Percentiles rank a stretch among this genome's conserved stretches.
These are phyloP conservation scores for Colaptes auratus DNA, from an alignment of 2,113 vertebrate species.

Conservation along the genomic window DNA sequence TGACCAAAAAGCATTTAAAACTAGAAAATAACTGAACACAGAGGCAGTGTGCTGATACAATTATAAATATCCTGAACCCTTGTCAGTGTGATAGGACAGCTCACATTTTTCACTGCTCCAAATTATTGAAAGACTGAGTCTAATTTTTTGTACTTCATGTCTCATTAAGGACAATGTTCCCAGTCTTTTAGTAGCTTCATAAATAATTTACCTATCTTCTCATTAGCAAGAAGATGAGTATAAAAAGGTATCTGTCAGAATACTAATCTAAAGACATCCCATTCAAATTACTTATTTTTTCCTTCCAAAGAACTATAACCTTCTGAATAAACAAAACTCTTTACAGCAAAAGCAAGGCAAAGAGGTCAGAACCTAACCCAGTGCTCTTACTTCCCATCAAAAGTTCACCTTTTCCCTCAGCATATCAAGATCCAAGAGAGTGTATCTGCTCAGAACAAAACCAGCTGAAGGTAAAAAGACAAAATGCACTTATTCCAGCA, in stretches of 20 bases:
- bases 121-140: not conserved
- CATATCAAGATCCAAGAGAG: not conserved
- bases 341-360: not conserved
- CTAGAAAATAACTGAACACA: not conserved
- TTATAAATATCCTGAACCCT: not conserved
- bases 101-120: not conserved
- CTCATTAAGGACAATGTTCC: slow-evolving; percentile 33
- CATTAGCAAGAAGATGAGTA: not conserved
- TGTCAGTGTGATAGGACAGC: not conserved
- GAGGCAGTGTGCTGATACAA: not conserved
- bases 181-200: slow-evolving; percentile 10
- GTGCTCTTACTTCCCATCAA: not conserved
- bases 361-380: not conserved
- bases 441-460: not conserved
- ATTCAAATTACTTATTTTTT: not conserved
- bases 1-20: not conserved
- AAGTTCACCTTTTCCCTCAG: not conserved
- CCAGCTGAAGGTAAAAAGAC: not conserved
- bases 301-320: not conserved
- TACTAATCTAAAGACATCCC: not conserved
- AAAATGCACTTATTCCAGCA: not conserved
- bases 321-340: not conserved
- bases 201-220: slow-evolving; percentile 53
- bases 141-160: slow-evolving; percentile 9
- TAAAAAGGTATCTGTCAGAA: not conserved